phyloP scores from a whole-genome alignment of 1,140 invertebrate species.

The Apolygus lucorum region DNA sequence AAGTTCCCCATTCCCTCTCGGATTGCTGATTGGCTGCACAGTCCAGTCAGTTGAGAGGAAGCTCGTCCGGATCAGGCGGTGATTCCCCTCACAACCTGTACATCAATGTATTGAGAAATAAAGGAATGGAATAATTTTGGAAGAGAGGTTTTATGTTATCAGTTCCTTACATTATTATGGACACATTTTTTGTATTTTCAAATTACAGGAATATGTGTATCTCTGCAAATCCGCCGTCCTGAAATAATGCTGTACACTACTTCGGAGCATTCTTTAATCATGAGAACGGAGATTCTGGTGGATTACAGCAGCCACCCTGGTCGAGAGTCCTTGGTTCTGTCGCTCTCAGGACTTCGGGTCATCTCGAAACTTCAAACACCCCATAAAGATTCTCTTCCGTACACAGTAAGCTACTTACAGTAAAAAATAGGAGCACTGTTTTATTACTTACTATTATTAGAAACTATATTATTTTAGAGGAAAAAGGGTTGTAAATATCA shows the following conservation, averaged over 20 bases:
- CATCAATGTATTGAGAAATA: too few species aligned
- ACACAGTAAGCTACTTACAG: slow-evolving; percentile 39
- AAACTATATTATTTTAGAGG: too few species aligned
- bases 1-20: too few species aligned
- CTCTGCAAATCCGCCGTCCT: slow-evolving; percentile 61
- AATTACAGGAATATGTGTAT: slow-evolving; percentile 55
- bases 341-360: slow-evolving; percentile 56
- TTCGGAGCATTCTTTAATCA: slow-evolving; percentile 57
- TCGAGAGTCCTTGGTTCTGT: slow-evolving; percentile 54
- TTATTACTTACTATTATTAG: slow-evolving; percentile 11
- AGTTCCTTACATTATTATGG: too few species aligned
- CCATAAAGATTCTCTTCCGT: slow-evolving; percentile 33
- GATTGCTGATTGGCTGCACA: too few species aligned
- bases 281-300: slow-evolving; percentile 61
- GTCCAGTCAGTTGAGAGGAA: too few species aligned
- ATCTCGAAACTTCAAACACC: slow-evolving; percentile 41
- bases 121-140: too few species aligned
- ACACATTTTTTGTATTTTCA: too few species aligned
- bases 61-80: too few species aligned
- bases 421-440: neutral
- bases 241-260: slow-evolving; percentile 66
- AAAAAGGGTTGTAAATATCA: too few species aligned
- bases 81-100: too few species aligned
- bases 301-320: slow-evolving; percentile 61
- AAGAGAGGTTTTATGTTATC: too few species aligned